These are phyloP conservation scores for Apeira syringaria DNA, from an alignment of 2,888 invertebrate species.

Conservation along the genomic window DNA sequence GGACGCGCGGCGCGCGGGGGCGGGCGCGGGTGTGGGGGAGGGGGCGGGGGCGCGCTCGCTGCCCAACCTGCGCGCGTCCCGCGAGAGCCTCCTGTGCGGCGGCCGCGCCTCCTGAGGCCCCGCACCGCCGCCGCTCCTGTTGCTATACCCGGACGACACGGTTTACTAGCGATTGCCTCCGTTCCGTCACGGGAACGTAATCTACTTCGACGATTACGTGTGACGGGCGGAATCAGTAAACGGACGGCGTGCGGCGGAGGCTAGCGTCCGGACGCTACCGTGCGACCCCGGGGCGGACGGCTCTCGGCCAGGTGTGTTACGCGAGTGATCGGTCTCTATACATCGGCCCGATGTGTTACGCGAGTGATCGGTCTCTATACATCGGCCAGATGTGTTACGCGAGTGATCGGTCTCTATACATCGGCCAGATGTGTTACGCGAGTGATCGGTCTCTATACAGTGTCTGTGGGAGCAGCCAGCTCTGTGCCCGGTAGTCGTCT, in stretches of 20 bases:
- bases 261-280: not conserved
- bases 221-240: conserved; percentile 16
- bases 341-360: too few relatives aligned
- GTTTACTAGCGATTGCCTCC: conserved; percentile 57
- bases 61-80: conserved; percentile 89
- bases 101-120: conserved; percentile 76
- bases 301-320: too few relatives aligned
- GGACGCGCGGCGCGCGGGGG: conserved; percentile 74
- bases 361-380: too few relatives aligned
- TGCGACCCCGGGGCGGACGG: not conserved
- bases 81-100: conserved; percentile 48
- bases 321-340: too few relatives aligned
- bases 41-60: conserved; percentile 75
- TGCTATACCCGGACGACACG: conserved; percentile 70
- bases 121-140: conserved; percentile 47
- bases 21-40: conserved; percentile 52
- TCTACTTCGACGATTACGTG: conserved; percentile 34
- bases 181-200: conserved; percentile 27
- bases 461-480: too few relatives aligned
- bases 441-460: too few relatives aligned
- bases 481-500: too few relatives aligned
- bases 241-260: conserved; percentile 8
- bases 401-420: too few relatives aligned
- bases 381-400: too few relatives aligned
- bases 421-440: too few relatives aligned